These are phyloP conservation scores for Ceratosolen solmsi DNA, from an alignment of 1,140 invertebrate genomes.

Conservation along the genomic window DNA sequence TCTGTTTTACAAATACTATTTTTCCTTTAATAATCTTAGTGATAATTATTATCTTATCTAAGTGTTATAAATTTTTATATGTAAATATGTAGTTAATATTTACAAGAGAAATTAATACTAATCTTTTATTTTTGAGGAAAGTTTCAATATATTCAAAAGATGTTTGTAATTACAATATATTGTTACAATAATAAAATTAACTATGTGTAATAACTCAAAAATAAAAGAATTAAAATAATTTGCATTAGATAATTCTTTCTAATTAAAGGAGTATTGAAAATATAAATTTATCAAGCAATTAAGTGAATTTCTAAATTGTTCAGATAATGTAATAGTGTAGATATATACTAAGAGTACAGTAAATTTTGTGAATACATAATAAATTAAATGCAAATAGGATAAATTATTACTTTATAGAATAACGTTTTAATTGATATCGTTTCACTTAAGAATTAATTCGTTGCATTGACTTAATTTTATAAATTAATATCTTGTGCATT, in stretches of 20 bases:
- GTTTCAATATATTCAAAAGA: neutral
- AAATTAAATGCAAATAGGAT: slow-evolving; percentile 1
- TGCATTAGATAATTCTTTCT: neutral
- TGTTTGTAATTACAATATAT: slow-evolving; percentile 10
- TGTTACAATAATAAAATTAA: slow-evolving; percentile 6
- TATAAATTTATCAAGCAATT: neutral
- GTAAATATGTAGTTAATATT: slow-evolving; percentile 42
- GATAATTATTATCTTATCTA: slow-evolving; percentile 18
- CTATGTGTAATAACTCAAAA: slow-evolving; percentile 11
- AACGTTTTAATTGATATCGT: neutral
- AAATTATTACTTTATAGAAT: neutral
- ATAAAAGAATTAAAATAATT: slow-evolving; percentile 1
- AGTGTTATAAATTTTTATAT: slow-evolving; percentile 22
- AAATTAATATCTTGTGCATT: neutral
- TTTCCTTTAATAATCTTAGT: neutral
- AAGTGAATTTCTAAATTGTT: neutral
- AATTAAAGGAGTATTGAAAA: slow-evolving; percentile 4
- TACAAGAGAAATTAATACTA: neutral
- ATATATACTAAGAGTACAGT: slow-evolving; percentile 23
- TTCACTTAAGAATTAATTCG: neutral
- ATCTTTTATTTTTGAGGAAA: slow-evolving; percentile 24
- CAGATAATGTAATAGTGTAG: slow-evolving; percentile 26
- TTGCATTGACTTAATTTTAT: neutral
- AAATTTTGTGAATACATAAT: slow-evolving; percentile 34
- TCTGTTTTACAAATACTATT: neutral